Conservation (phyloP, 1,140 invertebrate species). For the Eupristina koningsbergeri region DNA sequence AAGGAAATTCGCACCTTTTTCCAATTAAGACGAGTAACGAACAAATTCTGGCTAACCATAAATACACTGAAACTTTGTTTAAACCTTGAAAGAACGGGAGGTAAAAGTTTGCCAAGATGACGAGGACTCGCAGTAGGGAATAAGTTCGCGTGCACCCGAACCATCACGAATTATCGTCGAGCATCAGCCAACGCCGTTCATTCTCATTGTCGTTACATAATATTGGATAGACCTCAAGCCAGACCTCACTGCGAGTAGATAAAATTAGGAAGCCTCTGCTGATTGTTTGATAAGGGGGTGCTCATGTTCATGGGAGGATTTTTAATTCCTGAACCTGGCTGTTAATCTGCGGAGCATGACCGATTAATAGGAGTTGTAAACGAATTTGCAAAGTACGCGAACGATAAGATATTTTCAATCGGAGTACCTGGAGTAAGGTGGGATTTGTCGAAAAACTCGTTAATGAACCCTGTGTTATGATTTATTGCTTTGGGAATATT, state of each 20-base stretch:
- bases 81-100: not conserved
- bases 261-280: constrained; percentile 3
- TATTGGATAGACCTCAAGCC: constrained; percentile 52
- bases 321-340: constrained; percentile 38
- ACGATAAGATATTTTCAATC: not conserved
- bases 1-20: not conserved
- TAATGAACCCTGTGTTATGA: not conserved
- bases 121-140: not conserved
- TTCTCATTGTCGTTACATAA: constrained; percentile 55
- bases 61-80: not conserved
- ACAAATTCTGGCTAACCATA: not conserved
- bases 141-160: constrained; percentile 52
- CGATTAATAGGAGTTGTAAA: not conserved
- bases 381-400: not conserved
- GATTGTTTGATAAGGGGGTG: not conserved
- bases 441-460: not conserved
- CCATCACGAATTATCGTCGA: constrained; percentile 54
- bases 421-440: no score
- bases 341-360: no score
- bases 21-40: not conserved
- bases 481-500: not conserved
- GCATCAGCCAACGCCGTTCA: constrained; percentile 51
- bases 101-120: not conserved
- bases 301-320: constrained; percentile 19
- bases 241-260: constrained; percentile 28